These are phyloP conservation scores for Campoplex nolae DNA, from an alignment of 2,888 invertebrate species.

Conservation along the genomic window DNA sequence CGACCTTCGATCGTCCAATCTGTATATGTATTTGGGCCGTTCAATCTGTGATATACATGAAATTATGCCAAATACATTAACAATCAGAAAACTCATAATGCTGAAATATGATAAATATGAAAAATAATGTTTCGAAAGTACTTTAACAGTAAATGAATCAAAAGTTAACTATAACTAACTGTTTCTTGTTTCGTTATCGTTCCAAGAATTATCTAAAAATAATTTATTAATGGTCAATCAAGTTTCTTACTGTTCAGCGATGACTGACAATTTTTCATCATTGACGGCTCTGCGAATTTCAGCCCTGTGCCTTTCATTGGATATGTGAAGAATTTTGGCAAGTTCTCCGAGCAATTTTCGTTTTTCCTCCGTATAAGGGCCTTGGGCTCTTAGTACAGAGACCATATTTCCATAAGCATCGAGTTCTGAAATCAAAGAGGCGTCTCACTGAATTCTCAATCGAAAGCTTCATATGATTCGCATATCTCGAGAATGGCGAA, in stretches of 20 bases:
- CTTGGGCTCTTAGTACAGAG: conserved; percentile 96
- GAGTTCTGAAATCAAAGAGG: conserved; percentile 88
- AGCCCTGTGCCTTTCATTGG: conserved; percentile 95
- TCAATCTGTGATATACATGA: conserved; percentile 82
- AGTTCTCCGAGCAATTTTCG: conserved; percentile 93
- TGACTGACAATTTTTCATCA: conserved; percentile 94
- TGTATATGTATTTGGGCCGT: conserved; percentile 86
- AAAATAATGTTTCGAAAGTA: too few species aligned
- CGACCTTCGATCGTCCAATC: conserved; percentile 96
- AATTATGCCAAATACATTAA: not conserved
- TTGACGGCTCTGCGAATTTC: conserved; percentile 96
- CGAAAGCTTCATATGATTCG: not conserved
- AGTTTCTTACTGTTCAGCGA: conserved; percentile 93
- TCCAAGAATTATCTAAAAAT: too few species aligned
- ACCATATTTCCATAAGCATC: conserved; percentile 96
- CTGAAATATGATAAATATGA: too few species aligned
- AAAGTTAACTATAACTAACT: not conserved
- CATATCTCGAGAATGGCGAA: not conserved
- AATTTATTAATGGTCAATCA: not conserved
- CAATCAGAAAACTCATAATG: too few species aligned
- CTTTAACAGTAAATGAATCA: not conserved
- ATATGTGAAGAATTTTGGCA: conserved; percentile 93
- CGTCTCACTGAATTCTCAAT: not conserved
- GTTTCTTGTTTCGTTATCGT: too few species aligned
- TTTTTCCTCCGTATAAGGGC: conserved; percentile 93